Evolutionary conservation across 1,140 invertebrate genomes (phyloP), one percentile per base, ranked within the genome.

Genomic region (Hycleus phaleratus): DNA sequence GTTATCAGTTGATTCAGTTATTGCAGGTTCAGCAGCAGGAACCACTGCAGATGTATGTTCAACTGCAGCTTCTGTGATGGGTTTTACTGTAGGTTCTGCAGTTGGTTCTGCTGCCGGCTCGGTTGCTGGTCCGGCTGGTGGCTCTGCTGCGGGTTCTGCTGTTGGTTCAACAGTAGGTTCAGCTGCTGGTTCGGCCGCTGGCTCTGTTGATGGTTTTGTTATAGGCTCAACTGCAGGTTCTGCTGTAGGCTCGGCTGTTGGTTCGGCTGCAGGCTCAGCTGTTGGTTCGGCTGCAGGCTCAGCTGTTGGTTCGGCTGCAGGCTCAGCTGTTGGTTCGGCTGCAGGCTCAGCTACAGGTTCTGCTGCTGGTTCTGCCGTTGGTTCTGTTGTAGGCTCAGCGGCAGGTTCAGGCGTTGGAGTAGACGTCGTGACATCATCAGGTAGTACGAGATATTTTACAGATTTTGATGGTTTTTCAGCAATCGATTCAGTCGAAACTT

Each of bases 341-440:
- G 9, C n/a, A 7, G 55, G 46, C 32, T 11, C 49, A n/a, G 51
- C 26, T 48, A 25, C 32, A 24, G 56, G 42, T 26, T 56, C 47
- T 47, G 63, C 32, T 38, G 53, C 47, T 18, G 61, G 46, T 26
- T 49, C 40, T 49, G 55, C 6, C 10, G 46, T 45, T 26, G 58
- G 58, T 58, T 54, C 49, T 49, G 50, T 7, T n/a, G 18, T 46
- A 26, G 60, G 53, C 38, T 59, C 60, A 5, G 63, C n/a, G 10
- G 45, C 26, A 40, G 48, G 43, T 48, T 57, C 59, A 38, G 49
- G 32, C 7, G 32, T 32, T 32, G 32, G 7, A 42, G 60, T 51
- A 10, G 68, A 63, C 66, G 71, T 60, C 49, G 62, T 18, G 18
- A 18, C 18, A 18, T 18, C 18, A 1, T 18, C 18, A 18, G 32